phyloP scores from a whole-genome alignment of 2,888 invertebrate genomes.

The Phortica okadai region DNA sequence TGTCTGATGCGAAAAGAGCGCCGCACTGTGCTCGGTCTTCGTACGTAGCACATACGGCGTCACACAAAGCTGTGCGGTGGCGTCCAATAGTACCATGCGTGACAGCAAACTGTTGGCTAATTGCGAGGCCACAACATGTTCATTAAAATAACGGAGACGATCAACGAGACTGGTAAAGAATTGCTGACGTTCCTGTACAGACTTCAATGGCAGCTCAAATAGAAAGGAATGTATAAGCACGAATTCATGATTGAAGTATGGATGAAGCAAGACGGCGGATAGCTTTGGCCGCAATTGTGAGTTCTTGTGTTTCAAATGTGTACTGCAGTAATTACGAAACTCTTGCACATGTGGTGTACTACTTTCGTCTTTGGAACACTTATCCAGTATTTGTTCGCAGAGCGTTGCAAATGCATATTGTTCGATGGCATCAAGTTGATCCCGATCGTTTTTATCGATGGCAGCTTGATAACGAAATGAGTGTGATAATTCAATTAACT shows the following conservation, averaged over 20 bases:
- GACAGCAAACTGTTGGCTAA: constrained; percentile 87
- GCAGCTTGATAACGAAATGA: constrained; percentile 84
- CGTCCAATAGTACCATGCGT: constrained; percentile 89
- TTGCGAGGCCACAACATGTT: constrained; percentile 88
- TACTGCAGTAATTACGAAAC: constrained; percentile 84
- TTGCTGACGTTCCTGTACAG: constrained; percentile 84
- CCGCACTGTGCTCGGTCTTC: constrained; percentile 77
- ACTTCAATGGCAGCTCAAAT: constrained; percentile 88
- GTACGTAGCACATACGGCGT: constrained; percentile 78
- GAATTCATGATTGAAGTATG: constrained; percentile 91
- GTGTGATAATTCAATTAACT: constrained; percentile 83
- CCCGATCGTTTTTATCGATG: constrained; percentile 78
- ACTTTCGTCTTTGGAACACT: constrained; percentile 72
- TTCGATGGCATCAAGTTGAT: constrained; percentile 81
- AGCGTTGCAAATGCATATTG: constrained; percentile 87
- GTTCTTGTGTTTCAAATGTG: constrained; percentile 82
- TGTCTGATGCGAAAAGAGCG: constrained; percentile 82
- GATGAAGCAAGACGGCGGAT: constrained; percentile 82
- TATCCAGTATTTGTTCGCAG: constrained; percentile 83
- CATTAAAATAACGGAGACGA: constrained; percentile 85
- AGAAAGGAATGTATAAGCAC: constrained; percentile 89
- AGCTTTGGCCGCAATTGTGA: constrained; percentile 83
- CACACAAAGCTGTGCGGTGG: constrained; percentile 82
- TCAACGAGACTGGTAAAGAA: constrained; percentile 86
- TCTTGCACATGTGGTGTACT: constrained; percentile 84